Evolutionary conservation across 2,888 invertebrate species (phyloP).

Genomic region (Pseudococcus viburni): DNA sequence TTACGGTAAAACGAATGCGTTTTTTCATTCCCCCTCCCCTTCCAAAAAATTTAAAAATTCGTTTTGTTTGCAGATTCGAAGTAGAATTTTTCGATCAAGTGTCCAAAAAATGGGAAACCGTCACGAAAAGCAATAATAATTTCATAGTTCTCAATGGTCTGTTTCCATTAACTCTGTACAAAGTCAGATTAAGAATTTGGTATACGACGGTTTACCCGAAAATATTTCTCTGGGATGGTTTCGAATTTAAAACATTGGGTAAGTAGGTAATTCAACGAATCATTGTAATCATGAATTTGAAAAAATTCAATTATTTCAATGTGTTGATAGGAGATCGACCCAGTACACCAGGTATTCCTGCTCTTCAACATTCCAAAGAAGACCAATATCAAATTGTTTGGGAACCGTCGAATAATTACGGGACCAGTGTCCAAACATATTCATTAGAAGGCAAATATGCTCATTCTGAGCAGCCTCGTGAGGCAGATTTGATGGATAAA

Average conservation of each 20-base stretch:
- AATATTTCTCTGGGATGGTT: constrained; percentile 82
- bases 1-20: constrained; percentile 41
- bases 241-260: constrained; percentile 84
- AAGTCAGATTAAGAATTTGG: constrained; percentile 79
- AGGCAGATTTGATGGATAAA: constrained; percentile 59
- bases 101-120: constrained; percentile 31
- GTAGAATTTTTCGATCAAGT: constrained; percentile 53
- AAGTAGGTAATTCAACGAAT: constrained; percentile 68
- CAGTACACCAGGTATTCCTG: constrained; percentile 82
- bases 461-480: not conserved
- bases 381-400: constrained; percentile 86
- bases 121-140: not conserved
- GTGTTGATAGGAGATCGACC: constrained; percentile 80
- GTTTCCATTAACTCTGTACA: constrained; percentile 83
- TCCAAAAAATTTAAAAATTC: too few relatives aligned
- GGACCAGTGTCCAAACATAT: constrained; percentile 82
- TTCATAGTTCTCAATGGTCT: constrained; percentile 20
- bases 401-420: constrained; percentile 84
- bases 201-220: constrained; percentile 74
- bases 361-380: constrained; percentile 81
- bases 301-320: not conserved
- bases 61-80: constrained; percentile 15
- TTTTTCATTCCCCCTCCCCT: too few relatives aligned
- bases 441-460: constrained; percentile 78
- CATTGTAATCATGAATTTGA: not conserved